Percentiles rank a stretch among this genome's conserved stretches.
phyloP scores from a whole-genome alignment of 2,888 invertebrate genomes.

The Trypoxylon attenuatum region DNA sequence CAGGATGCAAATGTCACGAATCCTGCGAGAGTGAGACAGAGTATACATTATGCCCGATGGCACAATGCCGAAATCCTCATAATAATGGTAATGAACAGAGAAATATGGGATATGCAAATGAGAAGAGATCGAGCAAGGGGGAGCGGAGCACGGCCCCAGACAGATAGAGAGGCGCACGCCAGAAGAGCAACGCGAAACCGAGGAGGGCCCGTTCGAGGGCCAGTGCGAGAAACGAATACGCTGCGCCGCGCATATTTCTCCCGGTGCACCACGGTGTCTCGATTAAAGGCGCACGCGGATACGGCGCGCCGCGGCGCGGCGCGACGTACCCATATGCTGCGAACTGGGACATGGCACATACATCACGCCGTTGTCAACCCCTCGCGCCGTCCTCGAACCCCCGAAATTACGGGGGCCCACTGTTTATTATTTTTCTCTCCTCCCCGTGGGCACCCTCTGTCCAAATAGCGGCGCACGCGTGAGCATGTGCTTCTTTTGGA shows the following conservation, averaged over 20 bases:
- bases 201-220: not conserved
- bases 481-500: no score
- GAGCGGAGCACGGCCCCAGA: not conserved
- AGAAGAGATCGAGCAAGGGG: slow-evolving; percentile 20
- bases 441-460: slow-evolving; percentile 39
- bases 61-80: slow-evolving; percentile 63
- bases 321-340: slow-evolving; percentile 52
- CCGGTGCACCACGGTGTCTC: no score
- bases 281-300: slow-evolving; percentile 36
- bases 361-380: slow-evolving; percentile 64
- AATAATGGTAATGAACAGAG: slow-evolving; percentile 72
- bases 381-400: slow-evolving; percentile 55
- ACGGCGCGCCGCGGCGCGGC: no score
- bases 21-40: slow-evolving; percentile 45
- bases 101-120: slow-evolving; percentile 66
- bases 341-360: slow-evolving; percentile 53
- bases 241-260: slow-evolving; percentile 25
- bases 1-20: slow-evolving; percentile 69
- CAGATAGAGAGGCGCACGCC: not conserved
- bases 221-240: not conserved
- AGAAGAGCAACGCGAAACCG: not conserved
- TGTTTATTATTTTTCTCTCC: slow-evolving; percentile 66
- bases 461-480: slow-evolving; percentile 47
- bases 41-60: slow-evolving; percentile 60
- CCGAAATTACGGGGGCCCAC: slow-evolving; percentile 64